A percentile compares a stretch with the other conserved stretches of the same genome.
Conservation (phyloP, 2,113 vertebrate species). For the Trinectes maculatus region DNA sequence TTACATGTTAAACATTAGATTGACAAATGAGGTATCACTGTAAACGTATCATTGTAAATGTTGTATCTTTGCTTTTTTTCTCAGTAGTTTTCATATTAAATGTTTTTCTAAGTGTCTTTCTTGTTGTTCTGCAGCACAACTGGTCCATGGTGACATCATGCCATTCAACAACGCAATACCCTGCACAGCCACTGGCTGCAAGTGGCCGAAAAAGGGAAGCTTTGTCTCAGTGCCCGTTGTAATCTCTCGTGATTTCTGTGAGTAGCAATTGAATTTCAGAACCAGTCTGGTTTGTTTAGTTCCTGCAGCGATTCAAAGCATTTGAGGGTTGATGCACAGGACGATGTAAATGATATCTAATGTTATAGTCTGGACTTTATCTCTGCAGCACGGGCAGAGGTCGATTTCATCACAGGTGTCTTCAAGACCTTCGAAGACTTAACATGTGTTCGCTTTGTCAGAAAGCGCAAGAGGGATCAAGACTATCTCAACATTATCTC, state of each 20-base stretch:
- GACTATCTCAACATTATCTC: conserved; percentile 48
- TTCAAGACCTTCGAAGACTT: background rate
- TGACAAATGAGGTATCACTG: too few species aligned
- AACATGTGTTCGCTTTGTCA: conserved; percentile 66
- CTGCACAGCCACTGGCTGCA: conserved; percentile 60
- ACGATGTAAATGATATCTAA: too few species aligned
- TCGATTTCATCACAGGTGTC: conserved; percentile 6
- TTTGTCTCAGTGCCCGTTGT: conserved; percentile 21
- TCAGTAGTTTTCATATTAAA: too few species aligned
- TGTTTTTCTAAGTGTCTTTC: background rate
- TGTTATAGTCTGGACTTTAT: too few species aligned
- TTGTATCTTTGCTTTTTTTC: too few species aligned
- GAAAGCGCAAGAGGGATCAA: rapidly evolving
- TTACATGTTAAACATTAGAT: too few species aligned
- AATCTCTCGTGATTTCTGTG: too few species aligned
- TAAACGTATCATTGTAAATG: background rate
- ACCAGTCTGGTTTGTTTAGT: too few species aligned
- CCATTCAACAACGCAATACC: conserved; percentile 32
- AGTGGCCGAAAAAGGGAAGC: conserved; percentile 26
- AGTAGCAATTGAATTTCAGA: too few species aligned
- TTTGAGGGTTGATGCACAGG: too few species aligned
- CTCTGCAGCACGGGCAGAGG: background rate
- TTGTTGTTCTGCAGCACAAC: background rate
- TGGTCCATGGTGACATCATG: conserved; percentile 49
- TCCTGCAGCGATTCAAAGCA: too few species aligned